Evolutionary conservation across 2,888 invertebrate species (phyloP).

Genomic region (Plebejus melissa): DNA sequence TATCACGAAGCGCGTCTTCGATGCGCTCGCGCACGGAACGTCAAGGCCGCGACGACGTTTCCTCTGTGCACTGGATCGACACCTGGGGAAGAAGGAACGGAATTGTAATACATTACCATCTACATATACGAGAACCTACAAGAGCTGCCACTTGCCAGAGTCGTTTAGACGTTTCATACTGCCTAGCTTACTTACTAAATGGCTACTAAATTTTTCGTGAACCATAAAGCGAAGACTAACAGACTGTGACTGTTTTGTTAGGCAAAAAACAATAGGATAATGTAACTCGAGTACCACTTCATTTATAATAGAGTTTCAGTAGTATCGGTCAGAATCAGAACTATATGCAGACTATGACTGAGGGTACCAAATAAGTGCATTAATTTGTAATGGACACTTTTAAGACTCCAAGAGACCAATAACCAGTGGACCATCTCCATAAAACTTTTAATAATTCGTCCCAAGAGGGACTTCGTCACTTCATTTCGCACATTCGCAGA

Average conservation of each 20-base stretch:
- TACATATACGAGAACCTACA: too few species aligned
- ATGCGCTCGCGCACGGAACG: constrained; percentile 62
- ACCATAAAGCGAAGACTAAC: neutral
- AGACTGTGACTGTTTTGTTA: neutral
- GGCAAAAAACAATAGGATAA: neutral
- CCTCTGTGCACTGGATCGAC: constrained; percentile 52
- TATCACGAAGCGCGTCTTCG: constrained; percentile 57
- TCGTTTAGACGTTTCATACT: too few species aligned
- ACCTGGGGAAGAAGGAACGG: constrained; percentile 42
- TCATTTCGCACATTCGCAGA: constrained; percentile 27
- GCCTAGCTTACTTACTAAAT: too few species aligned
- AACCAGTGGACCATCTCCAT: neutral
- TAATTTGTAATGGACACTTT: neutral
- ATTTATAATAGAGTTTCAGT: too few species aligned
- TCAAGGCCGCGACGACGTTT: constrained; percentile 63
- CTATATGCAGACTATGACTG: neutral
- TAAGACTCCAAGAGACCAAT: constrained; percentile 8
- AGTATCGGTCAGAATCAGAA: too few species aligned
- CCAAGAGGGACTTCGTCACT: constrained; percentile 11
- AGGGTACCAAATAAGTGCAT: neutral
- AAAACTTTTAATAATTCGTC: constrained; percentile 9
- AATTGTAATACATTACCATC: neutral
- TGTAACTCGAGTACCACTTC: neutral
- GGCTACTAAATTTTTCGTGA: neutral
- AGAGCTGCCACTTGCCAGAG: neutral